Base-by-base conservation (phyloP, 2,797 vertebrate genomes). In the Neosalanx taihuensis region DNA sequence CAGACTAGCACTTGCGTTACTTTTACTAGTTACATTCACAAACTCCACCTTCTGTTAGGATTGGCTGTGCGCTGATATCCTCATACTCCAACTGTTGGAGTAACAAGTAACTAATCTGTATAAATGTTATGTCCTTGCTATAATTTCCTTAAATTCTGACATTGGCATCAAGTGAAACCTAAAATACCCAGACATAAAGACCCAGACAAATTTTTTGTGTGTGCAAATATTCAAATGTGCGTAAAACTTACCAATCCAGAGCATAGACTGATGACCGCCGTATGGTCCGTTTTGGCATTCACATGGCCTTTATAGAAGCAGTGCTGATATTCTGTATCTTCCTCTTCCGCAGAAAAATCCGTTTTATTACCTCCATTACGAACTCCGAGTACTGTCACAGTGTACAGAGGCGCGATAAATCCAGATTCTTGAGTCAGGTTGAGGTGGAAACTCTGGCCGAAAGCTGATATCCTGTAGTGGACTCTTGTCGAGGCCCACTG, bases 251-350 rank as follows among this genome's bases (percentile, higher is more conserved):
- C 98, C 96, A 99, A 94, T 81, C 98, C 98, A 65, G 98, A 94
- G 91, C 98, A 99, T 84, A 99, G 93, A 85, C 96, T 99, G 93
- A 99, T 97, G 78, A 97, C 95, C 53, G 96, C 97, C 62, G 94
- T 93, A 87, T 97, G 95, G 78, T 95, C 93, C 49, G 91, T 85
- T 70, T 93, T 89, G 78, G 94, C 93, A 66, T 99, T 99, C 83
- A 99, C 97, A 86, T 95, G 95, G 83, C 98, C 98, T 85, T 91
- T 94, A 87, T 98, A 99, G 86, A 99, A 99, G 88, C 98, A 99
- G 86, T 98, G 97, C 86, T 93, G 93, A 79, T 97, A 92, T 85
- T 96, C 95, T 63, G 92, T 90, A 84, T 96, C 94, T 76, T 95
- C 84, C 61, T 72, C 84, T 69, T 68, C 88, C 75, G 90, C 72